Conservation (phyloP, 2,888 invertebrate genomes). For the Bombylius major region DNA sequence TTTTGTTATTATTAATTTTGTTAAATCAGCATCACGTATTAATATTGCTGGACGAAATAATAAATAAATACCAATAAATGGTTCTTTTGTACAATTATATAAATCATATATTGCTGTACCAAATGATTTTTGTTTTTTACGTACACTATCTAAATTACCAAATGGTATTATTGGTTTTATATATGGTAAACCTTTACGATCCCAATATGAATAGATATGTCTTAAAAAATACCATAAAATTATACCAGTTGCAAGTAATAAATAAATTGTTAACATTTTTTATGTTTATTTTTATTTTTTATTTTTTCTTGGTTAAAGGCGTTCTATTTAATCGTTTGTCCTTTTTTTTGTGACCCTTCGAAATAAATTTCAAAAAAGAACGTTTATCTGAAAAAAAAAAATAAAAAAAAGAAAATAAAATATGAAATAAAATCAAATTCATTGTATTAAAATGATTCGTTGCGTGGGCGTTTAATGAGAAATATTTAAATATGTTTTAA, state of each 20-base stretch:
- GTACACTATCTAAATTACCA: conserved; percentile 46
- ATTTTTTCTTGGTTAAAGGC: too few relatives aligned
- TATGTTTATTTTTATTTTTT: not conserved
- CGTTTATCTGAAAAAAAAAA: too few relatives aligned
- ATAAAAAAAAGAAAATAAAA: too few relatives aligned
- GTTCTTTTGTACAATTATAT: conserved; percentile 35
- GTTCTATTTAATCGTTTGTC: too few relatives aligned
- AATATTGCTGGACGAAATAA: conserved; percentile 48
- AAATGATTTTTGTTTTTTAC: conserved; percentile 44
- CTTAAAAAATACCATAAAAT: conserved; percentile 12
- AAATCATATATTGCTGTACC: conserved; percentile 47
- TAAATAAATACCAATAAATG: conserved; percentile 47
- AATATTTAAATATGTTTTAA: too few relatives aligned
- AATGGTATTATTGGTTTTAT: conserved; percentile 48
- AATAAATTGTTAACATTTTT: not conserved
- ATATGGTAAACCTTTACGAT: conserved; percentile 42
- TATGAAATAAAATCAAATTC: too few relatives aligned
- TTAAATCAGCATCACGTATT: conserved; percentile 48
- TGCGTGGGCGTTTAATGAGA: too few relatives aligned
- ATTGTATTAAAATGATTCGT: too few relatives aligned
- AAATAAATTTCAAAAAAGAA: too few relatives aligned
- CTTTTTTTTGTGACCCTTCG: too few relatives aligned
- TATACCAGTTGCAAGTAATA: not conserved
- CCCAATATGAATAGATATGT: conserved; percentile 40
- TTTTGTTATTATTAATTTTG: conserved; percentile 45